A percentile compares a stretch with the other conserved stretches of the same genome.
Evolutionary conservation across 64 coral and sea anemone genomes (phyloP).

Genomic region (Platygyra sinensis): DNA sequence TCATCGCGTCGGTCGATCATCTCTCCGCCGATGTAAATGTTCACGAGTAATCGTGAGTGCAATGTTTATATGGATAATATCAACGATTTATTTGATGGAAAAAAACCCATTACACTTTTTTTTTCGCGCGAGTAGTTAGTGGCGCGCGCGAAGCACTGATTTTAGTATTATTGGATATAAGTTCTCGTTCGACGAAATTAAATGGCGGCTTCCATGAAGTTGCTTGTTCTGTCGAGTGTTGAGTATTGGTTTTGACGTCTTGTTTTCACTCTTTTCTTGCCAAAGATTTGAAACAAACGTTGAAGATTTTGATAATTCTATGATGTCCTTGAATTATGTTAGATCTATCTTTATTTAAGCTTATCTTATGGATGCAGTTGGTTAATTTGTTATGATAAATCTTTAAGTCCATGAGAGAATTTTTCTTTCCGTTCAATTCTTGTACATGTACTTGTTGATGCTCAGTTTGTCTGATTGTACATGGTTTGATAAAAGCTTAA

Average conservation of each 20-base stretch:
- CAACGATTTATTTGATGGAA: neutral
- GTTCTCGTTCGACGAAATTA: neutral
- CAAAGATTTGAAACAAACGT: neutral
- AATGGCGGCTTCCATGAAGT: neutral
- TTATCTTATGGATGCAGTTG: neutral
- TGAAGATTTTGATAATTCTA: neutral
- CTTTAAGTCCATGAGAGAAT: neutral
- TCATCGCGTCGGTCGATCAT: neutral
- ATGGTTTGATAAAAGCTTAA: neutral
- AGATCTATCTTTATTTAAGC: neutral
- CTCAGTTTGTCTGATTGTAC: neutral
- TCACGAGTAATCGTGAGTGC: neutral
- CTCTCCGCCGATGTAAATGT: neutral
- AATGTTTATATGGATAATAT: slow-evolving; percentile 6
- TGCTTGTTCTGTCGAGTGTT: neutral
- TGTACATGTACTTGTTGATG: neutral
- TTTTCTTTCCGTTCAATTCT: neutral
- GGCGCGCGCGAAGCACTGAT: neutral
- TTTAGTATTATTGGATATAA: slow-evolving; percentile 2
- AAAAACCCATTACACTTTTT: neutral
- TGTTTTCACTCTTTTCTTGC: neutral
- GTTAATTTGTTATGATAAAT: neutral
- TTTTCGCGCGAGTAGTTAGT: neutral
- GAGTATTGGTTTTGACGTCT: neutral
- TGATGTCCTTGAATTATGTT: neutral